These are phyloP conservation scores for Hypotaenidia philippensis DNA, from an alignment of 2,797 vertebrate species.

Conservation along the genomic window DNA sequence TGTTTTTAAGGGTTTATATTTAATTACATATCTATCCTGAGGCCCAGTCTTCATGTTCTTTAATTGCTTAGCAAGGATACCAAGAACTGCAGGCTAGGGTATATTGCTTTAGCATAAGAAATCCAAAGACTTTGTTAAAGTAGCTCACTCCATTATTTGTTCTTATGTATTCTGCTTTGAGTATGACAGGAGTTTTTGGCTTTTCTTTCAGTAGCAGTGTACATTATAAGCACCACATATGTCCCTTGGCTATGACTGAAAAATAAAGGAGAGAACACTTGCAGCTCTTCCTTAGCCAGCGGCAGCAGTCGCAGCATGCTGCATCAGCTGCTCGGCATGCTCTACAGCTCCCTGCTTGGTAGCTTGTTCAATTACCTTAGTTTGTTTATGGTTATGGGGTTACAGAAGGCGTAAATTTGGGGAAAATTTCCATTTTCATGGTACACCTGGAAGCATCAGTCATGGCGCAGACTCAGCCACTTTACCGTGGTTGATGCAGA, in stretches of 20 bases:
- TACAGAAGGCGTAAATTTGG: neutral
- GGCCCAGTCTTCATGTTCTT: neutral
- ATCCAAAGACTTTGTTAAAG: neutral
- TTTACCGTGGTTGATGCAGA: neutral
- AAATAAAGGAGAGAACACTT: neutral
- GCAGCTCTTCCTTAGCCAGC: neutral
- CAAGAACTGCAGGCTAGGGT: neutral
- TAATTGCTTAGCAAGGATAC: neutral
- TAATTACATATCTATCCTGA: neutral
- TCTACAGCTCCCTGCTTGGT: neutral
- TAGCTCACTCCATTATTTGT: neutral
- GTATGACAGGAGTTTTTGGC: neutral
- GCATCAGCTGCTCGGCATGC: rapidly evolving
- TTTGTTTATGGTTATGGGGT: neutral
- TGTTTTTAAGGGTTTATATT: neutral
- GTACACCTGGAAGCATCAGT: neutral
- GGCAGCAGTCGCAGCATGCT: neutral
- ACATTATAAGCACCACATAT: neutral
- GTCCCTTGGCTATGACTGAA: neutral
- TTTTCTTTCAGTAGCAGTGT: neutral
- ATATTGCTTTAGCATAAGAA: neutral
- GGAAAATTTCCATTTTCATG: neutral
- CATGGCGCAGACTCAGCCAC: neutral
- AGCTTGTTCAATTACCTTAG: neutral
- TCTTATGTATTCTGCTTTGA: neutral